Evolutionary conservation across 2,888 invertebrate genomes (phyloP).

Genomic region (Chloromyia formosa): DNA sequence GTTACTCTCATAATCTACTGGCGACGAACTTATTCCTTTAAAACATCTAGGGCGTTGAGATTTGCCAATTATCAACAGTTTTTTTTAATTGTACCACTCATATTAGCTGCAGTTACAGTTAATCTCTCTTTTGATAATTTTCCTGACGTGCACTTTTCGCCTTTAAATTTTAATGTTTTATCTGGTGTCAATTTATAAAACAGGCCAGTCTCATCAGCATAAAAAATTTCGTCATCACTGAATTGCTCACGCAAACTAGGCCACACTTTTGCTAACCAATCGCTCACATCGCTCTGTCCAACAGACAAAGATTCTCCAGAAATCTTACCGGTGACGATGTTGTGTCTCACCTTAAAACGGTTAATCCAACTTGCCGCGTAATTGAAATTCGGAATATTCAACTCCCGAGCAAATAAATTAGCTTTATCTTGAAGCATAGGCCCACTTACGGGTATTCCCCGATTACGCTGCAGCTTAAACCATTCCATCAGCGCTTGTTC

Average conservation of each 20-base stretch:
- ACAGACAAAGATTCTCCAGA: constrained; percentile 13
- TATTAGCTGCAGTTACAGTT: constrained; percentile 53
- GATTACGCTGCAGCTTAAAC: constrained; percentile 31
- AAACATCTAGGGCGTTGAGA: too few species aligned
- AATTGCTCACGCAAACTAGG: constrained; percentile 1
- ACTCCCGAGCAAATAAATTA: constrained; percentile 8
- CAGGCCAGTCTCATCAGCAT: too few species aligned
- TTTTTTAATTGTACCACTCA: constrained; percentile 52
- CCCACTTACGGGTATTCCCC: constrained; percentile 22
- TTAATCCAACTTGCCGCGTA: constrained; percentile 18
- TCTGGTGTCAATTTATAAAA: too few species aligned
- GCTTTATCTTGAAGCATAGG: constrained; percentile 22
- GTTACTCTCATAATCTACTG: constrained; percentile 31
- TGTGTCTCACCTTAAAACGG: constrained; percentile 24
- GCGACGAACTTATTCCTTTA: constrained; percentile 21
- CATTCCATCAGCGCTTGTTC: constrained; percentile 8
- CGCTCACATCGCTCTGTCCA: neutral
- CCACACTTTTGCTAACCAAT: constrained; percentile 20
- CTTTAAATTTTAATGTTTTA: too few species aligned
- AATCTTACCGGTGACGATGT: constrained; percentile 9
- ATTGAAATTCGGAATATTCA: neutral
- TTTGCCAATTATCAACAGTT: too few species aligned
- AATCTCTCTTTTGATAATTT: constrained; percentile 52
- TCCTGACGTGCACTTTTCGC: constrained; percentile 51
- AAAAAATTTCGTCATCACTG: constrained; percentile 27